These are phyloP conservation scores for Zaprionus africanus DNA, from an alignment of 1,140 invertebrate species.

Conservation along the genomic window DNA sequence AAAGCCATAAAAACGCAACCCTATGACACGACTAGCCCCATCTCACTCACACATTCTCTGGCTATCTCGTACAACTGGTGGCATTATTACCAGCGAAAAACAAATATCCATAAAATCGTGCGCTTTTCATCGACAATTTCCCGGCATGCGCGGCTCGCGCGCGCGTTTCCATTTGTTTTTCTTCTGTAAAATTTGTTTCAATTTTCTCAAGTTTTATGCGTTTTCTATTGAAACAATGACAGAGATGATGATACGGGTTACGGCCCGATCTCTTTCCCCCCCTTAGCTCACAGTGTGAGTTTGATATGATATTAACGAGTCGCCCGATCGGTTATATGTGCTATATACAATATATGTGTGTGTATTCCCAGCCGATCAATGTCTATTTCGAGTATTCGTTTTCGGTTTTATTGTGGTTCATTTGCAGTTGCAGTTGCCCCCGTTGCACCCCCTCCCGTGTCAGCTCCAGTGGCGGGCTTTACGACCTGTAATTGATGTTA, in stretches of 20 bases:
- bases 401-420: slow-evolving; percentile 69
- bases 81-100: slow-evolving; percentile 63
- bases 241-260: slow-evolving; percentile 40
- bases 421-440: slow-evolving; percentile 35
- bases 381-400: slow-evolving; percentile 54
- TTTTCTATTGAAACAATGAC: slow-evolving; percentile 78
- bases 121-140: slow-evolving; percentile 60
- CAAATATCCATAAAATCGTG: slow-evolving; percentile 60
- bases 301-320: slow-evolving; percentile 63
- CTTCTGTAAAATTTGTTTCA: slow-evolving; percentile 68
- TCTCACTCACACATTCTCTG: neutral
- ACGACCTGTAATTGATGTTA: slow-evolving; percentile 81
- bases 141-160: slow-evolving; percentile 16
- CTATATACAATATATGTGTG: neutral
- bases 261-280: neutral
- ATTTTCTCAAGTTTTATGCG: slow-evolving; percentile 74
- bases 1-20: slow-evolving; percentile 76
- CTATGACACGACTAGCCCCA: slow-evolving; percentile 54
- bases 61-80: slow-evolving; percentile 29
- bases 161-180: slow-evolving; percentile 63
- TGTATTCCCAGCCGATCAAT: slow-evolving; percentile 24
- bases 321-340: slow-evolving; percentile 1
- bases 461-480: slow-evolving; percentile 37
- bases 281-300: slow-evolving; percentile 47
- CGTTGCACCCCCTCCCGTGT: slow-evolving; percentile 16